Evolutionary conservation across 1,140 invertebrate genomes (phyloP), one percentile per base, ranked within the genome.

Genomic region (Druon quercuslanigerum): DNA sequence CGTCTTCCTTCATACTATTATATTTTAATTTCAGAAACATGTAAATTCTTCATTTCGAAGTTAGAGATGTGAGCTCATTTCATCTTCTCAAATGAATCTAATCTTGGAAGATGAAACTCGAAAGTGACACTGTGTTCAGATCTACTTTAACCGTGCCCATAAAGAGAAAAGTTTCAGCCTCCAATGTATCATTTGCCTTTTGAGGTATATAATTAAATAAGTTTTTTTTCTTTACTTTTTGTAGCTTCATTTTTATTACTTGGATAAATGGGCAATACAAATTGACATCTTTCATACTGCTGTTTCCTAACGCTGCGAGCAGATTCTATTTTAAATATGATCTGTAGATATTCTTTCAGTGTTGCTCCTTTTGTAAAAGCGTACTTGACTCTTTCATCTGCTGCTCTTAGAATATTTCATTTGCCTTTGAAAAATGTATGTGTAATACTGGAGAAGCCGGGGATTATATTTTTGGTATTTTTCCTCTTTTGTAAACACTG

Each of bases 71-170:
- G 20, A 33, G 14, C 16, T 16, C 13, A 14, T 66, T n/a, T 13
- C 40, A 16, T 40, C 60, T 66, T 66, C 60, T 40, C 33, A 66
- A 66, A 66, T 66, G 60, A 14, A 8, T 66, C 25, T 40, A 66
- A 66, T 66, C n/a, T 66, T 66, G 40, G 60, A 8, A 16, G 25
- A 66, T 66, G 60, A 66, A 66, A 66, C 60, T 40, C 60, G 16
- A 66, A 66, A 40, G 60, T 66, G 40, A 66, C 60, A 40, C 60
- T 16, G 2, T 9, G 11, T 8, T 60, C 40, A 46, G 25, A 46
- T n/a, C n/a, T 46, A 20, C 60, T 40, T 66, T 66, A 40, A 66
- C 60, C 33, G 25, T 20, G 8, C 25, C 17, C 25, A 25, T 57
- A 57, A 56, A 57, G 25, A 6, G 33, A 40, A 66, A 14, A 33